These are phyloP conservation scores for Tetragnatha versicolor DNA, from an alignment of 1,140 invertebrate species.

Conservation along the genomic window DNA sequence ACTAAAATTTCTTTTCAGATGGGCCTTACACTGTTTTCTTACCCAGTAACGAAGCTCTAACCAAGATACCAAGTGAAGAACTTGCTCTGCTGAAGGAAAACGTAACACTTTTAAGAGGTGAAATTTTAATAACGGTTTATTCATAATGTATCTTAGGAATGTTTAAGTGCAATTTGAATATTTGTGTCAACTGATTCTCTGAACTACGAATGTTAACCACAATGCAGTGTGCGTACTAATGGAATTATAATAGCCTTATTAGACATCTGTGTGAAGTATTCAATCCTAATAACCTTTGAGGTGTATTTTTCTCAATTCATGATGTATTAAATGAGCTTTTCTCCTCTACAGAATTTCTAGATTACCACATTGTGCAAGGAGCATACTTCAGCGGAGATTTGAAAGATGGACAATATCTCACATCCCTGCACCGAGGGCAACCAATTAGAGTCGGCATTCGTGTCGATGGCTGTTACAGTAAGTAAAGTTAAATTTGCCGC, in stretches of 20 bases:
- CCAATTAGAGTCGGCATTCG: slow-evolving; percentile 58
- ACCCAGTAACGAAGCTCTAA: slow-evolving; percentile 60
- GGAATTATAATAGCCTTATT: too few relatives aligned
- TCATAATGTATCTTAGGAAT: too few relatives aligned
- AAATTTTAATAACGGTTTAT: too few relatives aligned
- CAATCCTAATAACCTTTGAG: too few relatives aligned
- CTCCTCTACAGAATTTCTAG: slow-evolving; percentile 57
- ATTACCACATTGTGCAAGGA: slow-evolving; percentile 59
- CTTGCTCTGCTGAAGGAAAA: slow-evolving; percentile 58
- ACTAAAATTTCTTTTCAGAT: slow-evolving; percentile 54
- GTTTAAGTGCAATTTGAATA: too few relatives aligned
- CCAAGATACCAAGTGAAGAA: slow-evolving; percentile 59
- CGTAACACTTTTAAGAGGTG: slow-evolving; percentile 59
- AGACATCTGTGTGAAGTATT: too few relatives aligned
- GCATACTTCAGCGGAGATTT: slow-evolving; percentile 58
- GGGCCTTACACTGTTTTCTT: slow-evolving; percentile 60
- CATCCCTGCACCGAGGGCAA: slow-evolving; percentile 56
- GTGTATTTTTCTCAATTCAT: too few relatives aligned
- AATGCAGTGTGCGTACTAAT: too few relatives aligned
- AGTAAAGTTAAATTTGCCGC: not conserved
- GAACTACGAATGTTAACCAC: too few relatives aligned
- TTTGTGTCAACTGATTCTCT: too few relatives aligned
- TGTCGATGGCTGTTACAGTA: slow-evolving; percentile 60
- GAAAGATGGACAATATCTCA: slow-evolving; percentile 59
- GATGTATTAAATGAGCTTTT: too few relatives aligned